Base-by-base conservation (phyloP, 1,140 invertebrate species). In the Maniola jurtina region DNA sequence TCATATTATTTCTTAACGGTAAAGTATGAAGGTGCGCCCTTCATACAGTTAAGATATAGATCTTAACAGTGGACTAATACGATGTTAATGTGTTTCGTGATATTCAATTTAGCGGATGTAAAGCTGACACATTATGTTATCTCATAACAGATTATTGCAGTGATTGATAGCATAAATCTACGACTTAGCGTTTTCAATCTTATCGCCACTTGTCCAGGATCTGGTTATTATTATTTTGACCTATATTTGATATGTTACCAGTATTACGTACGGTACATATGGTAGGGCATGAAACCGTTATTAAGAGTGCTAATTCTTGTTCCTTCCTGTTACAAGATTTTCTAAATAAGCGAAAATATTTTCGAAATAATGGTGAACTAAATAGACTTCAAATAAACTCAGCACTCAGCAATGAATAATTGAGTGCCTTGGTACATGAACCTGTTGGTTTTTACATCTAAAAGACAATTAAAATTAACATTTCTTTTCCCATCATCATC, bases 41-140 rank as follows among this genome's bases (percentile, higher is more conserved):
- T 54, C 36, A 59, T 59, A 65, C 64, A 54, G 64, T 65, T 59
- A 65, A 65, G 36, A 65, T 65, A 54, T 42, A 40, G 47, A 60
- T 65, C 47, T 52, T 52, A 59, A 58, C 35, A 15, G 33, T 5
- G 33, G 59, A 52, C 47, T 65, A 64, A 59, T 57, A 57, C n/a
- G 38, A 35, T 45, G 54, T 64, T 55, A 65, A 42, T 15, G 48
- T 54, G 48, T 50, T 61, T 42, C 33, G 34, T 36, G 48, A 40
- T 61, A 61, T 54, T 61, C 48, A 52, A 61, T 61, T 61, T 52
- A 52, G 48, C 48, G 48, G 48, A 52, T 52, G 48, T 25, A 52
- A 52, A 25, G 48, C 14, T 14, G 47, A 25, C 48, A 15, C 48
- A 16, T 52, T 52, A 15, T 52, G 48, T 52, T 52, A 52, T 52